Percentiles rank a stretch among this genome's conserved stretches.
phyloP scores from a whole-genome alignment of 37 sponge, comb jelly and placozoan species.

The Sycon ciliatum region DNA sequence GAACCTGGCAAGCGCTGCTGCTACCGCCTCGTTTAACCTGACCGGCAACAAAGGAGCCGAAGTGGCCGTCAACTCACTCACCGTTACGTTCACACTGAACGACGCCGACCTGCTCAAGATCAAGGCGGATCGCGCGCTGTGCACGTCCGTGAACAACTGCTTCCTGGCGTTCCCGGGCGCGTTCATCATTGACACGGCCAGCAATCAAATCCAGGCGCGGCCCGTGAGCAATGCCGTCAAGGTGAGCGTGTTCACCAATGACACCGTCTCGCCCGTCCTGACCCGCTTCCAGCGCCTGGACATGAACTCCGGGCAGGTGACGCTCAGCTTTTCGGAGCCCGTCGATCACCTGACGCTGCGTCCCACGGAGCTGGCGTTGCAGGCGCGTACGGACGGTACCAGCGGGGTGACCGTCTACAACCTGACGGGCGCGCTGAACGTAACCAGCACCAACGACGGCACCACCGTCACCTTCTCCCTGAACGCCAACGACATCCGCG shows the following conservation, averaged over 20 bases:
- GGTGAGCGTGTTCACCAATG: not conserved
- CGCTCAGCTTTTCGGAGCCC: constrained; percentile 69
- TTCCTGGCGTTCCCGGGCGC: not conserved
- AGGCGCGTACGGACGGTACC: constrained; percentile 20
- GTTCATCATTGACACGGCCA: not conserved
- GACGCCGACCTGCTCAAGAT: not conserved
- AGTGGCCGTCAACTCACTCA: not conserved
- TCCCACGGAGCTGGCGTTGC: constrained; percentile 51
- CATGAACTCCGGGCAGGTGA: constrained; percentile 18
- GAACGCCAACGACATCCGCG: constrained; percentile 3
- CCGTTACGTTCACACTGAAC: not conserved
- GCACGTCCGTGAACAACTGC: not conserved
- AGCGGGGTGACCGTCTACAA: no score
- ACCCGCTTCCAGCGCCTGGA: not conserved
- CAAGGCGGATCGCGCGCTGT: not conserved
- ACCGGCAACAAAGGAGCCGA: not conserved
- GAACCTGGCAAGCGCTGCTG: not conserved
- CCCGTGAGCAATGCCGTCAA: not conserved
- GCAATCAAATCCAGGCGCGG: not conserved
- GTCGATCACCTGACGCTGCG: constrained; percentile 40
- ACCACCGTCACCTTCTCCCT: constrained; percentile 43
- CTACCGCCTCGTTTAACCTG: not conserved
- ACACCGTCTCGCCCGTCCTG: not conserved
- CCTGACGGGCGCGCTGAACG: no score
- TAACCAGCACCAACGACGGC: constrained; percentile 16